Percentiles rank a stretch among this genome's conserved stretches.
These are phyloP conservation scores for Allygus modestus DNA, from an alignment of 2,888 invertebrate genomes.

Conservation along the genomic window DNA sequence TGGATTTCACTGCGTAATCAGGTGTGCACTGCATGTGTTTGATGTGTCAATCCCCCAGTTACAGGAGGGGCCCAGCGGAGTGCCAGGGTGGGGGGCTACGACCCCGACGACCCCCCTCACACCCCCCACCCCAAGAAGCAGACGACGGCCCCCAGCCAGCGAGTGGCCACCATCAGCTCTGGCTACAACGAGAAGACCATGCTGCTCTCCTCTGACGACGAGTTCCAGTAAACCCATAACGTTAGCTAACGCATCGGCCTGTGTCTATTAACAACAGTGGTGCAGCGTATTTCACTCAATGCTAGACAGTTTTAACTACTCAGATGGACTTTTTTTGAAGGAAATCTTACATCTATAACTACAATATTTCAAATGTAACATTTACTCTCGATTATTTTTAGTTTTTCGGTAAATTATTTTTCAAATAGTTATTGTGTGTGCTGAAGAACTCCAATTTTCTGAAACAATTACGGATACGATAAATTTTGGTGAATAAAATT, in stretches of 20 bases:
- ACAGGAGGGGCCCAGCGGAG: conserved; percentile 79
- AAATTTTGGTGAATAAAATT: too few species aligned
- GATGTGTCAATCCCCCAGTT: not conserved
- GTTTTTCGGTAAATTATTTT: too few species aligned
- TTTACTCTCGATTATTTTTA: too few species aligned
- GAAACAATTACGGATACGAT: too few species aligned
- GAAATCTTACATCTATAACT: too few species aligned
- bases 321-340: too few species aligned
- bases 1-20: too few species aligned
- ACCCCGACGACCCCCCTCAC: conserved; percentile 81
- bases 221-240: conserved; percentile 73
- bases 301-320: conserved; percentile 4
- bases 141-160: conserved; percentile 74
- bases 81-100: conserved; percentile 82
- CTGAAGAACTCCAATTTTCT: too few species aligned
- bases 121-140: conserved; percentile 73
- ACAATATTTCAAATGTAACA: too few species aligned
- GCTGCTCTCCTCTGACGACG: conserved; percentile 96
- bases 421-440: too few species aligned
- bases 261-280: not conserved
- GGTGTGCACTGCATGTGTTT: too few species aligned
- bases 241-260: not conserved
- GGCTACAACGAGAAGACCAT: conserved; percentile 98
- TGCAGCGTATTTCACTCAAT: not conserved
- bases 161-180: conserved; percentile 88